These are phyloP conservation scores for Acleris sparsana DNA, from an alignment of 2,888 invertebrate genomes.

Conservation along the genomic window DNA sequence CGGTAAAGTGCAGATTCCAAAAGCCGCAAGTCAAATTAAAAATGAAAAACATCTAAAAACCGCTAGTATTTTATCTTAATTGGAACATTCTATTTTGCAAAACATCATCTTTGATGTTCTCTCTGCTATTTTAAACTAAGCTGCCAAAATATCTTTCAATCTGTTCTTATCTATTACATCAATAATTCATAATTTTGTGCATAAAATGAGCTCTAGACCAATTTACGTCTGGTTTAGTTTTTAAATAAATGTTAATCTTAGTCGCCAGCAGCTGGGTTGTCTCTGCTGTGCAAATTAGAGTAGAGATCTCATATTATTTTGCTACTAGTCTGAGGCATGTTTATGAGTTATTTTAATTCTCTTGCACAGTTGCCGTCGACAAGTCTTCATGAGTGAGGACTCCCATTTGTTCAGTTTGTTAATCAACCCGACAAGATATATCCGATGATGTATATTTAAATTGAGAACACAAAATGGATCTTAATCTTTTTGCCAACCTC, in stretches of 20 bases:
- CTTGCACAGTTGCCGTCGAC: constrained; percentile 13
- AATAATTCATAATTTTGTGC: constrained; percentile 11
- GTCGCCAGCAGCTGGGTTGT: constrained; percentile 22
- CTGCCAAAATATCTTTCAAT: constrained; percentile 7
- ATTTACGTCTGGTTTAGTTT: constrained; percentile 4
- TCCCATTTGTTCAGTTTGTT: constrained; percentile 23
- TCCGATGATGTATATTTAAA: constrained; percentile 13
- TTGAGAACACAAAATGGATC: constrained; percentile 9
- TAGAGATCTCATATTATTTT: constrained; percentile 16
- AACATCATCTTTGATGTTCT: constrained; percentile 1
- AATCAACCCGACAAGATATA: constrained; percentile 18
- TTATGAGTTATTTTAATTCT: constrained; percentile 28
- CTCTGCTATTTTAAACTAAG: constrained; percentile 5
- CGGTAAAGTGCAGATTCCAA: too few species aligned
- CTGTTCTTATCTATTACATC: constrained; percentile 11
- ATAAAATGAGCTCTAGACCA: neutral
- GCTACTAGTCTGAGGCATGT: constrained; percentile 8
- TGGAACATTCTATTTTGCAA: neutral
- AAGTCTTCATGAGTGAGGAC: constrained; percentile 14
- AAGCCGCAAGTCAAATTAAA: too few species aligned
- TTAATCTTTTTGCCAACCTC: constrained; percentile 1
- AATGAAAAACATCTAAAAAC: too few species aligned
- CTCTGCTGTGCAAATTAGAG: constrained; percentile 9
- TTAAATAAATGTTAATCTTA: constrained; percentile 12
- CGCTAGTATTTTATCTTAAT: too few species aligned